A percentile compares a stretch with the other conserved stretches of the same genome.
Evolutionary conservation across 1,140 invertebrate genomes (phyloP).

Genomic region (Temnothorax longispinosus): DNA sequence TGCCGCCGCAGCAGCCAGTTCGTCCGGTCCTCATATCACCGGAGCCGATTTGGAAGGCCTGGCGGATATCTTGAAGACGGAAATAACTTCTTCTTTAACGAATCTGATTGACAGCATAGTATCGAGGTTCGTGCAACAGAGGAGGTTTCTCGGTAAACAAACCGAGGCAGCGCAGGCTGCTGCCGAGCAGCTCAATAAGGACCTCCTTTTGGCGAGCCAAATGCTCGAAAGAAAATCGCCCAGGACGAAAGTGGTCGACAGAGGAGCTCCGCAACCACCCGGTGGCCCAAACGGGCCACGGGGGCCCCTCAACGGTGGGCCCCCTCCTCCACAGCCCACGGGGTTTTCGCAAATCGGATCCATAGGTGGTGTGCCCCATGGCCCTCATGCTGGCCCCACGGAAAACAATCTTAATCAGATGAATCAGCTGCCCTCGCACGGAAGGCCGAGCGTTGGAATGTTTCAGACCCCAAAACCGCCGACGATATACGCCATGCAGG

Average conservation of each 20-base stretch:
- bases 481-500: conserved; percentile 84
- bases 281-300: conserved; percentile 83
- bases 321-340: conserved; percentile 85
- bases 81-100: conserved; percentile 93
- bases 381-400: conserved; percentile 82
- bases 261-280: conserved; percentile 85
- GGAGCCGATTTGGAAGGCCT: conserved; percentile 94
- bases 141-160: conserved; percentile 91
- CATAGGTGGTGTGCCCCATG: conserved; percentile 80
- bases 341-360: conserved; percentile 84
- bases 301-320: conserved; percentile 84
- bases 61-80: conserved; percentile 95
- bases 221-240: conserved; percentile 94
- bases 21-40: conserved; percentile 88
- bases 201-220: conserved; percentile 91
- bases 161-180: conserved; percentile 90
- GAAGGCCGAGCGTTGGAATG: conserved; percentile 89
- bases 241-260: conserved; percentile 91
- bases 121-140: conserved; percentile 93
- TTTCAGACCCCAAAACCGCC: conserved; percentile 93
- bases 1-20: conserved; percentile 77
- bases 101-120: conserved; percentile 96
- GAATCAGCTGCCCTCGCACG: conserved; percentile 89
- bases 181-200: conserved; percentile 93
- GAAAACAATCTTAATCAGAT: conserved; percentile 88